phyloP scores from a whole-genome alignment of 2,888 invertebrate species.

The Cordylochernes scorpioides region DNA sequence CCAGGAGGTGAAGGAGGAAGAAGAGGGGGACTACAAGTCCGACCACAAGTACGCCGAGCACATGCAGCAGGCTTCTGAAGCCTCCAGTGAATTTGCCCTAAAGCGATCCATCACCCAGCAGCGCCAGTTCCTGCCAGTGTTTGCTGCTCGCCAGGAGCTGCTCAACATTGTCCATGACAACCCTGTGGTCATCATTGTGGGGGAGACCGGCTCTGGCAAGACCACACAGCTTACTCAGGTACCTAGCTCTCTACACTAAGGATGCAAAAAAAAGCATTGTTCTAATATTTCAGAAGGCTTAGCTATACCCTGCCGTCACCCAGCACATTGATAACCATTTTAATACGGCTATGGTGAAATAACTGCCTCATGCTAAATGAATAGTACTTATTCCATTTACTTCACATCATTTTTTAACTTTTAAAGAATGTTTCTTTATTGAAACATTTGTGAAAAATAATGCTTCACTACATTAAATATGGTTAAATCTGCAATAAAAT shows the following conservation, averaged over 20 bases:
- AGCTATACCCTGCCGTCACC: too few relatives aligned
- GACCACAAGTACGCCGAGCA: slow-evolving; percentile 92
- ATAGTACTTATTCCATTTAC: too few relatives aligned
- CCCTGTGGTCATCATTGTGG: slow-evolving; percentile 74
- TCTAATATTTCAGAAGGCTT: too few relatives aligned
- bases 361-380: too few relatives aligned
- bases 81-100: slow-evolving; percentile 27
- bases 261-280: too few relatives aligned
- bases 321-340: too few relatives aligned
- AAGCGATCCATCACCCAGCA: slow-evolving; percentile 39
- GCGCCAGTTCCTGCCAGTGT: slow-evolving; percentile 70
- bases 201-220: slow-evolving; percentile 85
- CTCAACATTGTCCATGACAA: slow-evolving; percentile 74
- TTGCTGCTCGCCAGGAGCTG: slow-evolving; percentile 74
- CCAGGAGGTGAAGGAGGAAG: slow-evolving; percentile 33
- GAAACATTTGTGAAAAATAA: background rate
- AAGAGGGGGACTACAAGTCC: slow-evolving; percentile 56
- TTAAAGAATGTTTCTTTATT: background rate
- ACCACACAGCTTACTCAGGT: slow-evolving; percentile 84
- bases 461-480: background rate
- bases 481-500: background rate
- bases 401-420: too few relatives aligned
- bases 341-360: too few relatives aligned
- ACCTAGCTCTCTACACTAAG: too few relatives aligned
- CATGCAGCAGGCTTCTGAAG: slow-evolving; percentile 39